These are phyloP conservation scores for Athripsodes cinereus DNA, from an alignment of 2,888 invertebrate genomes.

Conservation along the genomic window DNA sequence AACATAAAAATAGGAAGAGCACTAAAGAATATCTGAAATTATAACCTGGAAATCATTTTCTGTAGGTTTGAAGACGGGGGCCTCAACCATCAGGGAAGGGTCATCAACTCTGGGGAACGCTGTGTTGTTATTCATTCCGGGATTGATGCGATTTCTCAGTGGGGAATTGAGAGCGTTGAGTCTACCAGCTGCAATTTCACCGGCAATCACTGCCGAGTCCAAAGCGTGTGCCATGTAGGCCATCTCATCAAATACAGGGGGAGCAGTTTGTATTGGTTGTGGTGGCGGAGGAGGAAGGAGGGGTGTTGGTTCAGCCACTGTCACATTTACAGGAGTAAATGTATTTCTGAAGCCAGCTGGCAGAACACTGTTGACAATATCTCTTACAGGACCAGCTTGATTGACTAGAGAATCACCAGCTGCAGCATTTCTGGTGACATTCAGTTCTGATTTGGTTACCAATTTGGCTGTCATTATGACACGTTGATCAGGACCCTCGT, in stretches of 20 bases:
- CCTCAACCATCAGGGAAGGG: conserved; percentile 58
- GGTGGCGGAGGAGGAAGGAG: neutral
- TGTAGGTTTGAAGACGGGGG: conserved; percentile 74
- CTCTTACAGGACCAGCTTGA: conserved; percentile 14
- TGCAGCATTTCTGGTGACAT: conserved; percentile 5
- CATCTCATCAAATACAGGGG: neutral
- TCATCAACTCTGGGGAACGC: conserved; percentile 42
- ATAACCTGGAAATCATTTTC: conserved; percentile 65
- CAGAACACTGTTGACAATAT: conserved; percentile 19
- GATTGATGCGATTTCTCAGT: neutral
- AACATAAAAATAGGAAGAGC: too few relatives aligned
- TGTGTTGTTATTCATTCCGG: conserved; percentile 10
- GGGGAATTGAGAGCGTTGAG: neutral
- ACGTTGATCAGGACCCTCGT: conserved; percentile 56
- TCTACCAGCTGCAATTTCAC: neutral
- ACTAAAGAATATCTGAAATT: neutral
- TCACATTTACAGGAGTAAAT: conserved; percentile 1
- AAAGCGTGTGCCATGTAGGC: neutral
- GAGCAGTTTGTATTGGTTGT: neutral
- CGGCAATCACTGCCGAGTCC: neutral
- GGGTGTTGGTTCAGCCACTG: neutral
- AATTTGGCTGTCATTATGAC: conserved; percentile 58
- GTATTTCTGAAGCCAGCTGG: conserved; percentile 10
- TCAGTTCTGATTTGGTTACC: conserved; percentile 54
- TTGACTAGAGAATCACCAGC: conserved; percentile 10